Base-by-base conservation (phyloP, 2,797 vertebrate genomes). In the Danio aesculapii region DNA sequence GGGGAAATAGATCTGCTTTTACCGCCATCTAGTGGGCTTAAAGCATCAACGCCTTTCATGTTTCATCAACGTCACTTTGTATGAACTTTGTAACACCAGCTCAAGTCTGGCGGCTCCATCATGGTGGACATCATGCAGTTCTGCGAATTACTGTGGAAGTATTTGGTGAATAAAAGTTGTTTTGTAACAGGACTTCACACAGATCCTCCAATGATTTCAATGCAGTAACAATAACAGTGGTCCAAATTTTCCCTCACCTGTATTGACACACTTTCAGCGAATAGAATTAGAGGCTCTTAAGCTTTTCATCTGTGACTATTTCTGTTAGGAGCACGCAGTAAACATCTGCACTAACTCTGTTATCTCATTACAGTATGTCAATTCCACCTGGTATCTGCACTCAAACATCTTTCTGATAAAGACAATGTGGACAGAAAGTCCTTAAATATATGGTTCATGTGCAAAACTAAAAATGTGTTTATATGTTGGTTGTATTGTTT, bases 21-120 rank as follows among this genome's bases (percentile, higher is more conserved):
- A 77, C 75, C 84, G 83, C 81, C 85, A 83, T 70, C 85, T 86
- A 75, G 81, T 81, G 85, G 30, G 61, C 14, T 16, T 30, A 76
- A 64, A 79, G 75, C 75, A 78, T 53, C 57, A 82, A 74, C 19
- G 58, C 53, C 46, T 46, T 16, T 58, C 30, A 50, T 47, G 13
- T 72, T 71, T 80, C 19, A 57, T 79, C 50, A 64, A 46, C 53
- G 43, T 5, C 47, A 4, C 43, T 30, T 17, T 53, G 10, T 17
- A 63, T 64, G 17, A 62, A 63, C 50, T 72, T 81, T 79, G 70
- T 12, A 77, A 55, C 57, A 46, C 67, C 67, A 44, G 41, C 12
- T 66, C 16, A 43, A 16, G 21, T 64, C 39, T 46, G 50, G 50
- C 46, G 41, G 17, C n/a, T 57, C 8, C 7, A 30, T 11, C 46